Percentiles rank a stretch among this genome's conserved stretches.
Conservation (phyloP, 1,140 invertebrate genomes). For the Pseudomyrmex flavicornis region DNA sequence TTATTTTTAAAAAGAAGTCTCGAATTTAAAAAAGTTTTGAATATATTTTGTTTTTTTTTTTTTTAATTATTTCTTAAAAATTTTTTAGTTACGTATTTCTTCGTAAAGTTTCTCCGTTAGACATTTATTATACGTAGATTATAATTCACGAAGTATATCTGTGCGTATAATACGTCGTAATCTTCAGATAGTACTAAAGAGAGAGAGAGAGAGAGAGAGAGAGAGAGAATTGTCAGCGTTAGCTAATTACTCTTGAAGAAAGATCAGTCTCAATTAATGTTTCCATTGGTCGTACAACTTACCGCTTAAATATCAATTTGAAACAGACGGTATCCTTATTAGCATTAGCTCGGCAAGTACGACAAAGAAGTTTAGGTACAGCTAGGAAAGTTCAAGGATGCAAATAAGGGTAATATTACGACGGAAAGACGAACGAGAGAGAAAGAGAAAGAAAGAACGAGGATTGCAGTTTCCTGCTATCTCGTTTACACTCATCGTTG, state of each 20-base stretch:
- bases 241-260: constrained; percentile 41
- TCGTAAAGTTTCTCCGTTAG: neutral
- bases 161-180: neutral
- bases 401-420: constrained; percentile 71
- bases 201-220: neutral
- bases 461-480: constrained; percentile 51
- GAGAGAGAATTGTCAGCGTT: constrained; percentile 31
- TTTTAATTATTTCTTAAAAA: neutral
- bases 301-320: constrained; percentile 74
- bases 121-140: neutral
- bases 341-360: constrained; percentile 67
- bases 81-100: neutral
- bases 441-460: constrained; percentile 5
- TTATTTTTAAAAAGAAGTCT: neutral
- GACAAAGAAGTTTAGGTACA: constrained; percentile 68
- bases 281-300: constrained; percentile 71
- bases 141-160: too few relatives aligned
- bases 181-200: neutral
- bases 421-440: constrained; percentile 5
- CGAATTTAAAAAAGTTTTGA: too few relatives aligned
- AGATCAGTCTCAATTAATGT: constrained; percentile 55
- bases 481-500: constrained; percentile 63
- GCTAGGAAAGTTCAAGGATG: constrained; percentile 71
- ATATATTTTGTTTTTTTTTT: neutral
- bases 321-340: constrained; percentile 72